Percentiles rank a stretch among this genome's conserved stretches.
Evolutionary conservation across 1,140 invertebrate species (phyloP).

Genomic region (Whitmania pigra): DNA sequence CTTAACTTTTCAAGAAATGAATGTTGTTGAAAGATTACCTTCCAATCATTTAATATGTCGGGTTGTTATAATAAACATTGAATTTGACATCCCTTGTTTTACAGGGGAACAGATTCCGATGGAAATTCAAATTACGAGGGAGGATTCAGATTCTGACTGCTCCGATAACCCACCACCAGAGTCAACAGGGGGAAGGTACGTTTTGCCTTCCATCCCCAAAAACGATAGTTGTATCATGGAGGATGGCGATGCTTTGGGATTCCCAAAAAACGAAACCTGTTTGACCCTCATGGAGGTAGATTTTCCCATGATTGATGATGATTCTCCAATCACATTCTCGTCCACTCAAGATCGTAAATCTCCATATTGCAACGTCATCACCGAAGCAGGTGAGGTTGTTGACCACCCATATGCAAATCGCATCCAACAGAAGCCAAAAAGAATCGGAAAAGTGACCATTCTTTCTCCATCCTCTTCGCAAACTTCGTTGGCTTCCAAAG

Average conservation of each 20-base stretch:
- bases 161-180: not conserved
- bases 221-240: conserved; percentile 16
- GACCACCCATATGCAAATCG: no score
- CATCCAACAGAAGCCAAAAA: not conserved
- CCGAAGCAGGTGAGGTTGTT: no score
- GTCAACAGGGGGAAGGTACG: not conserved
- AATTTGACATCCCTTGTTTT: not conserved
- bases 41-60: not conserved
- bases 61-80: not conserved
- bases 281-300: conserved; percentile 11
- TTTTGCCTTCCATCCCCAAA: conserved; percentile 9
- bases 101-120: conserved; percentile 16
- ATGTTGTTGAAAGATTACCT: no score
- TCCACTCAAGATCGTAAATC: not conserved
- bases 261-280: conserved; percentile 15
- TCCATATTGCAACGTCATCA: no score
- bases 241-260: not conserved
- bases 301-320: not conserved
- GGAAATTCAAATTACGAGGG: conserved; percentile 11
- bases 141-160: conserved; percentile 4
- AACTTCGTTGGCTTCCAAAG: not conserved
- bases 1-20: no score
- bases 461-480: conserved; percentile 3
- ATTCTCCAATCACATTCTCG: not conserved
- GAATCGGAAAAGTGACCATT: not conserved